Conservation (phyloP, 2,797 vertebrate genomes). For the Sebastes miniatus region DNA sequence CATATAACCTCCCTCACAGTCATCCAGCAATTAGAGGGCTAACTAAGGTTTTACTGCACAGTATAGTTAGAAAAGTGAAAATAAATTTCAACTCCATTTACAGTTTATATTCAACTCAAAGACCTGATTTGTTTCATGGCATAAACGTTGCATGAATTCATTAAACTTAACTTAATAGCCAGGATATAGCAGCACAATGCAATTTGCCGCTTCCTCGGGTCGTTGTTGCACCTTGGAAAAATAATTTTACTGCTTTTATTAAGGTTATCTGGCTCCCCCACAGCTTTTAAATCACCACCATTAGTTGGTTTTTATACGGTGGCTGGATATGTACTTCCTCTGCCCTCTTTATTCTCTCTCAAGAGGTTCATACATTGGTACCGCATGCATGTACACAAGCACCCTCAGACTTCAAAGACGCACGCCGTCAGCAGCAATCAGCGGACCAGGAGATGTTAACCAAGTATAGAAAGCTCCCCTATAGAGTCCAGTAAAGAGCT, state of each 20-base stretch:
- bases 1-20: background rate
- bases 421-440: conserved; percentile 45
- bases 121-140: conserved; percentile 16
- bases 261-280: background rate
- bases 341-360: conserved; percentile 16
- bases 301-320: conserved; percentile 6
- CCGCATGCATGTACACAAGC: background rate
- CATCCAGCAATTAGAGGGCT: conserved; percentile 10
- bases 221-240: conserved; percentile 21
- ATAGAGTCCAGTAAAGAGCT: conserved; percentile 27
- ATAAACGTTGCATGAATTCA: conserved; percentile 21
- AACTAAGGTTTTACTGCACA: conserved; percentile 3
- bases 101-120: conserved; percentile 27
- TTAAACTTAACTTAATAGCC: conserved; percentile 36
- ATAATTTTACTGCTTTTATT: conserved; percentile 8
- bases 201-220: conserved; percentile 16
- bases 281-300: conserved; percentile 16
- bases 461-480: background rate
- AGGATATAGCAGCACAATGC: background rate
- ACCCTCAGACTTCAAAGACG: conserved; percentile 44
- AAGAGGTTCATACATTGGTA: background rate
- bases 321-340: background rate
- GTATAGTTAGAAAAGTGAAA: background rate
- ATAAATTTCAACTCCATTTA: conserved; percentile 2
- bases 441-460: conserved; percentile 2